Evolutionary conservation across 2,888 invertebrate genomes (phyloP), one percentile per base, ranked within the genome.

Genomic region (Ctena decussata): DNA sequence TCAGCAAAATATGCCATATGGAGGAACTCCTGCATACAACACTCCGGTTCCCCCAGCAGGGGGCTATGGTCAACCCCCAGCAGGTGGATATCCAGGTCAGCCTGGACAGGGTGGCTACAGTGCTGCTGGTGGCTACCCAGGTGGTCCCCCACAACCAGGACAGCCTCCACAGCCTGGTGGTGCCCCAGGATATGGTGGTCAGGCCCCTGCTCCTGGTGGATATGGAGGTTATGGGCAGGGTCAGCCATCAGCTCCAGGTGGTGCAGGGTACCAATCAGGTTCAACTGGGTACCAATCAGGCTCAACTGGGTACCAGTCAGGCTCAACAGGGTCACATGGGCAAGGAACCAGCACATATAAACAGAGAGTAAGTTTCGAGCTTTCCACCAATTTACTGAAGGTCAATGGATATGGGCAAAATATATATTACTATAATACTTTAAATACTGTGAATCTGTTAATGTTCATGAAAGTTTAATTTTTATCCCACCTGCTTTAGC

Each of bases 331-430:
- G 3, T 3, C 24, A 24, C 8, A 27, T 27, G 27, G 24, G 1
- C 85, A 85, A n/a, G 81, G 85, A 32, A 80, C 84, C 35, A 72
- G 85, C 24, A 83, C 86, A 35, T 89, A 89, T 57, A 90, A 85
- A 80, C 76, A 81, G 11, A 87, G 80, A 82, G 90, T 90, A 82
- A 77, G 84, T 57, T 15, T 41, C 15, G 15, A 6, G 8, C 15
- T 41, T 41, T 41, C 15, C 15, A 41, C 41, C 41, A n/a, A n/a
- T n/a, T n/a, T n/a, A n/a, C n/a, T n/a, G n/a, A n/a, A n/a, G n/a
- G n/a, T n/a, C n/a, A n/a, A n/a, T n/a, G n/a, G n/a, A n/a, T n/a
- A n/a, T n/a, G n/a, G n/a, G n/a, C n/a, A n/a, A n/a, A n/a, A n/a
- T n/a, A n/a, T n/a, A n/a, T n/a, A n/a, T n/a, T n/a, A n/a, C n/a